phyloP scores from a whole-genome alignment of 1,140 invertebrate genomes.

The Drosophila eugracilis region DNA sequence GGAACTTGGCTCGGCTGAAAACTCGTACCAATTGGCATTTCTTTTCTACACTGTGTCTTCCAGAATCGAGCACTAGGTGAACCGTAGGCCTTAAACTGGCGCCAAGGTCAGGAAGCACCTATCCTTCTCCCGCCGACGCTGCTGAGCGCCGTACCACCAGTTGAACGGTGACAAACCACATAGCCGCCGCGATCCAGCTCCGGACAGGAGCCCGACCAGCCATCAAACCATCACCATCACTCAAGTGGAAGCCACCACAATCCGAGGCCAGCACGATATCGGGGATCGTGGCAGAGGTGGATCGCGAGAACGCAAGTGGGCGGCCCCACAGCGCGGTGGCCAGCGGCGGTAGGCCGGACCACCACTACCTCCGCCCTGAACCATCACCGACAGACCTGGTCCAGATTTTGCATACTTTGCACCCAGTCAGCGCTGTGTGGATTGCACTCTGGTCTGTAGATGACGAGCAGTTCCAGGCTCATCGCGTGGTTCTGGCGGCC shows the following conservation, averaged over 20 bases:
- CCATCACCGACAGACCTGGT: conserved; percentile 95
- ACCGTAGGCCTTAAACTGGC: conserved; percentile 80
- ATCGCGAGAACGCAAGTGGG: conserved; percentile 63
- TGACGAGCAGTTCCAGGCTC: conserved; percentile 89
- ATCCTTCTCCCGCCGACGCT: conserved; percentile 72
- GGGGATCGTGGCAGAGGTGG: conserved; percentile 11
- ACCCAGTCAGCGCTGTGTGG: conserved; percentile 94
- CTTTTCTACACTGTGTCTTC: background rate
- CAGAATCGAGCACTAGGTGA: conserved; percentile 50
- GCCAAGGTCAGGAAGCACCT: conserved; percentile 82
- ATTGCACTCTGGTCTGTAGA: conserved; percentile 94
- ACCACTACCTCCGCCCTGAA: conserved; percentile 96
- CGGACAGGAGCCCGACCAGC: conserved; percentile 69
- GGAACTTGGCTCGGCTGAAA: background rate
- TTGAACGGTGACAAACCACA: conserved; percentile 73
- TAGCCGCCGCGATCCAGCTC: conserved; percentile 72
- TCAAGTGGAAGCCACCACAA: conserved; percentile 14
- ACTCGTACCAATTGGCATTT: conserved; percentile 25
- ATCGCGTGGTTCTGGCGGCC: conserved; percentile 92
- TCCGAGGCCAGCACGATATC: conserved; percentile 2
- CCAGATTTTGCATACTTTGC: conserved; percentile 92
- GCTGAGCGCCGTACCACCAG: conserved; percentile 71
- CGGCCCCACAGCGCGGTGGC: conserved; percentile 83
- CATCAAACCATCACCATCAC: conserved; percentile 12
- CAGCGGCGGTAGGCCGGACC: conserved; percentile 85